Base-by-base conservation (phyloP, 2,113 vertebrate genomes). In the Poeciliopsis prolifica region DNA sequence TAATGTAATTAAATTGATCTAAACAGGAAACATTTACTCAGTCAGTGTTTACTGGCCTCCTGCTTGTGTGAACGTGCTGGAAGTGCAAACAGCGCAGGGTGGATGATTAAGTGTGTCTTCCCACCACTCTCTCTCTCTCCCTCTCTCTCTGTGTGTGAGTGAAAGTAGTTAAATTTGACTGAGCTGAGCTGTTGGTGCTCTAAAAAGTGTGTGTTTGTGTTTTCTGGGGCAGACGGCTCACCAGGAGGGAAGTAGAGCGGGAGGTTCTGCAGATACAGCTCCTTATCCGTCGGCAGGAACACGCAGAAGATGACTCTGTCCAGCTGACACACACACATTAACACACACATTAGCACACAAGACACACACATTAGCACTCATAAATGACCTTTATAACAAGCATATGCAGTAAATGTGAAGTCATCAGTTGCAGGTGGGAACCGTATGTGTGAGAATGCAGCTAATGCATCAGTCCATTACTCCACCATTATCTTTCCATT, bases 231-330 rank as follows among this genome's bases (percentile, higher is more conserved):
- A 51, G 42, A 73, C 19, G 68, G 85, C 94, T 93, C 76, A 94
- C 94, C 93, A 69, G 78, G 75, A 64, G 94, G 93, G 86, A 95
- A 95, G 87, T 94, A 94, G 67, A 91, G 88, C 19, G 93, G 92
- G 79, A 95, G 87, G 75, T 87, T 91, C 62, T 89, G 79, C 80
- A 87, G 87, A 80, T 95, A 95, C 66, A 95, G 87, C 71, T 94
- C 83, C 79, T 92, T 89, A 73, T 95, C 94, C 77, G 81, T 88
- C 15, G 92, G 92, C 82, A 95, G 88, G 73, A 95, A 95, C 76
- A 94, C 91, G 64, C 94, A 95, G 91, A 95, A 93, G 87, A 95
- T 89, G 85, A 95, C 83, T 87, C 94, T 92, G 91, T 95, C 95
- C 89, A 95, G 70, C 95, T 95, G 87, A 90, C 19, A 85, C 0